These are phyloP conservation scores for Linnaemya vulpina DNA, from an alignment of 2,888 invertebrate species.

Conservation along the genomic window DNA sequence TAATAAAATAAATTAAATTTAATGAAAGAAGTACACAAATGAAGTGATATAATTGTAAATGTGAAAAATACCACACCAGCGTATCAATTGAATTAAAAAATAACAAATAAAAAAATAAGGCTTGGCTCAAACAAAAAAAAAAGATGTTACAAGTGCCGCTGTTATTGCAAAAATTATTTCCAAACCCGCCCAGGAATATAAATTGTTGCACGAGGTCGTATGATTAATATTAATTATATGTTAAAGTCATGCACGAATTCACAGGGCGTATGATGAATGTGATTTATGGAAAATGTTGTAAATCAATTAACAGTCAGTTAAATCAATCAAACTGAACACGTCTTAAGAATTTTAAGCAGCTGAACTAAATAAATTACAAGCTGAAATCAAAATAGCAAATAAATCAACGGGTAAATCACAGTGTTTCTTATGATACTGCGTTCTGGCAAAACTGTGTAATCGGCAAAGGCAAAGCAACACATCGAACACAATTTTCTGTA, in stretches of 20 bases:
- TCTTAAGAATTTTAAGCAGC: conserved; percentile 1
- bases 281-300: background rate
- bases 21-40: conserved; percentile 26
- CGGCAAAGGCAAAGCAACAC: too few relatives aligned
- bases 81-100: conserved; percentile 26
- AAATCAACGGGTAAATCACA: background rate
- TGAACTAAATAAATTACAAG: conserved; percentile 16
- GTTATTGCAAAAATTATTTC: background rate
- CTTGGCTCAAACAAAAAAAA: conserved; percentile 5
- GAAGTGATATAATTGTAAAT: conserved; percentile 52
- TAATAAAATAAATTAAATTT: conserved; percentile 14
- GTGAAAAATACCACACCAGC: conserved; percentile 32
- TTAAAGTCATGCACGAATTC: background rate
- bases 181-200: background rate
- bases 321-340: conserved; percentile 34
- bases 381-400: background rate
- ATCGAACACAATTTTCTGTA: too few relatives aligned
- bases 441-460: too few relatives aligned
- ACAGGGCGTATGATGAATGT: conserved; percentile 44
- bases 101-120: conserved; percentile 15
- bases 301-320: conserved; percentile 41
- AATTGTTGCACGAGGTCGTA: conserved; percentile 15
- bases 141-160: conserved; percentile 6
- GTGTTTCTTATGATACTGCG: background rate
- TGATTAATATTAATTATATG: conserved; percentile 53